phyloP scores from a whole-genome alignment of 2,113 vertebrate genomes.

The Xiphophorus couchianus region DNA sequence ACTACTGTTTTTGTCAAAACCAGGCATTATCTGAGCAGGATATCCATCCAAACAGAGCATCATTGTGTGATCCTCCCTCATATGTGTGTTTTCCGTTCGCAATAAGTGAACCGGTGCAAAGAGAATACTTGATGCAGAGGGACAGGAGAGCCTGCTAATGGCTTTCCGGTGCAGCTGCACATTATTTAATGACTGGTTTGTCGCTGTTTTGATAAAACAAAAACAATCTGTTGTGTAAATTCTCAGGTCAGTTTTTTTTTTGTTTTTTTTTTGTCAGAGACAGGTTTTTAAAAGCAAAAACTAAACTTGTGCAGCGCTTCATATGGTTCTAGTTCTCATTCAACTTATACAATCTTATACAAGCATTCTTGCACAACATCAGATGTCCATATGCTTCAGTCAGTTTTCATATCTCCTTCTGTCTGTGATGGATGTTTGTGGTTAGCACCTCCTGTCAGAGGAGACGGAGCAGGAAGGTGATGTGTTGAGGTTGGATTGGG shows the following conservation, averaged over 20 bases:
- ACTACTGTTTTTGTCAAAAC: background rate
- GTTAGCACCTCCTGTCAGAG: conserved; percentile 51
- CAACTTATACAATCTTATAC: conserved; percentile 6
- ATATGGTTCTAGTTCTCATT: conserved; percentile 29
- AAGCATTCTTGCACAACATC: conserved; percentile 31
- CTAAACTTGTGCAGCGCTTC: conserved; percentile 10
- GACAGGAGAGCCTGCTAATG: background rate
- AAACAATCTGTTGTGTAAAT: conserved; percentile 52
- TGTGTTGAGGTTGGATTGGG: conserved; percentile 39
- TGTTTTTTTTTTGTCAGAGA: conserved; percentile 1
- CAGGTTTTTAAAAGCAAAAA: conserved; percentile 4
- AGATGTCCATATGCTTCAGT: conserved; percentile 44
- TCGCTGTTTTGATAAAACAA: conserved; percentile 37
- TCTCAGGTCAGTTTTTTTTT: background rate
- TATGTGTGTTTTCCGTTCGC: conserved; percentile 30
- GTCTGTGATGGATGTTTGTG: conserved; percentile 20
- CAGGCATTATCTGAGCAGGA: background rate
- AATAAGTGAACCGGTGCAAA: background rate
- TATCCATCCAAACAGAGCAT: background rate
- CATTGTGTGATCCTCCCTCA: background rate
- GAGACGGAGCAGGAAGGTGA: conserved; percentile 17
- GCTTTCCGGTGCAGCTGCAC: conserved; percentile 60
- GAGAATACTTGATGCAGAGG: conserved; percentile 58
- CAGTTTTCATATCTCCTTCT: conserved; percentile 18
- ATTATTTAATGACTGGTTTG: conserved; percentile 35